Percentiles rank a stretch among this genome's conserved stretches.
These are phyloP conservation scores for Rallus crepitans DNA, from an alignment of 2,797 vertebrate genomes.

Conservation along the genomic window DNA sequence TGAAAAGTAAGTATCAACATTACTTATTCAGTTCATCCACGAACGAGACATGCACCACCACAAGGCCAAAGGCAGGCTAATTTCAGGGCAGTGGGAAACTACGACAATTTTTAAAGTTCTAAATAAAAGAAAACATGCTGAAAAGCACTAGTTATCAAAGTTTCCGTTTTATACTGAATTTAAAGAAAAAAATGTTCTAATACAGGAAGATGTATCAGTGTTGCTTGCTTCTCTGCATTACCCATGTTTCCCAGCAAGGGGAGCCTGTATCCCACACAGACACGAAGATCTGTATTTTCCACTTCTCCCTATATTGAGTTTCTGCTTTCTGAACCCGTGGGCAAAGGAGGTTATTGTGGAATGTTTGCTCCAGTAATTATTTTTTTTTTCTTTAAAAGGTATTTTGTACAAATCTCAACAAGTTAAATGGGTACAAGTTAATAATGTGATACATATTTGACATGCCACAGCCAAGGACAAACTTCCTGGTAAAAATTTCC, in stretches of 20 bases:
- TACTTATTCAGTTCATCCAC: neutral
- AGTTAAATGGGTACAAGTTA: neutral
- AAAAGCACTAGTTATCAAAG: neutral
- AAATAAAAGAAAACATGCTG: neutral
- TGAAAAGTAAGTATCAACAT: neutral
- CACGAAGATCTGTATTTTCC: neutral
- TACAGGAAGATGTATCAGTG: neutral
- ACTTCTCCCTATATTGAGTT: accelerated
- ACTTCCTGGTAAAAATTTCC: neutral
- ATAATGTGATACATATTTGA: neutral
- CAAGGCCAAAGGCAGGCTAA: neutral
- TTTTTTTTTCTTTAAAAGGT: neutral
- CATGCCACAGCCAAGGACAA: neutral
- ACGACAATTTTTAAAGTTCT: neutral
- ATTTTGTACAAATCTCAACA: neutral
- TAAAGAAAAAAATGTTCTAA: neutral
- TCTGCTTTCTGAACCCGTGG: neutral
- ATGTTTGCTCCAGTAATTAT: neutral
- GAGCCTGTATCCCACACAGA: neutral
- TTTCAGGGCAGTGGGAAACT: neutral
- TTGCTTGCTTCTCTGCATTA: neutral
- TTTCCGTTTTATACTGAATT: neutral
- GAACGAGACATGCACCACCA: neutral
- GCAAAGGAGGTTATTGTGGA: neutral
- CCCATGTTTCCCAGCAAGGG: neutral